Conservation (phyloP, 2,888 invertebrate genomes). For the Xylota sylvarum region DNA sequence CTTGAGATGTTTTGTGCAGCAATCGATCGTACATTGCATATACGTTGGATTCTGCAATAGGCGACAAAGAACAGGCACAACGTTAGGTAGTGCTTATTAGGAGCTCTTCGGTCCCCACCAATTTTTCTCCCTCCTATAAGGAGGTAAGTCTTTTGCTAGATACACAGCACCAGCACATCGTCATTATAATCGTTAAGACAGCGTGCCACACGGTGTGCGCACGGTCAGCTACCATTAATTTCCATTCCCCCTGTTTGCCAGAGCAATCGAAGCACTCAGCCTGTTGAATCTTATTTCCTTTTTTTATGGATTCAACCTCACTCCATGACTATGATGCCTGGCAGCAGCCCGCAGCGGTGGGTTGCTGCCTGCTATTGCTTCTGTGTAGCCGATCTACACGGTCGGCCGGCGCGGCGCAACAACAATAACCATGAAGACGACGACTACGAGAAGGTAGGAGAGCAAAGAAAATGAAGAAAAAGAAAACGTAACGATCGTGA, state of each 20-base stretch:
- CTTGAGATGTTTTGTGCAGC: constrained; percentile 21
- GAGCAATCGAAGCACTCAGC: constrained; percentile 57
- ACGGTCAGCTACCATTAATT: constrained; percentile 72
- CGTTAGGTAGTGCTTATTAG: constrained; percentile 54
- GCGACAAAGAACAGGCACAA: constrained; percentile 49
- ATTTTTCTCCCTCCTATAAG: not conserved
- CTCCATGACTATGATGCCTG: constrained; percentile 56
- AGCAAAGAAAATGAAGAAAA: constrained; percentile 42
- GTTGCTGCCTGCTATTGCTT: constrained; percentile 66
- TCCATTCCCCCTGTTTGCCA: constrained; percentile 56
- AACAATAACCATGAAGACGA: constrained; percentile 49
- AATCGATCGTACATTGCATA: constrained; percentile 19
- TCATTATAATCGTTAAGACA: constrained; percentile 66
- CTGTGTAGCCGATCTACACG: constrained; percentile 67
- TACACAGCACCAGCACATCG: constrained; percentile 48
- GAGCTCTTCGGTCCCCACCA: constrained; percentile 26
- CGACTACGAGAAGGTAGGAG: constrained; percentile 35
- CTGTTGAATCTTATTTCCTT: constrained; percentile 50
- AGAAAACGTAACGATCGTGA: constrained; percentile 81
- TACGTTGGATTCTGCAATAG: constrained; percentile 19
- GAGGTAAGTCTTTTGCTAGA: constrained; percentile 16
- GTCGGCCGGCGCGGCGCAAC: constrained; percentile 48
- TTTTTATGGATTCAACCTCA: constrained; percentile 52
- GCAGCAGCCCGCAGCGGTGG: constrained; percentile 69
- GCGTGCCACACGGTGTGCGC: constrained; percentile 71